Percentiles rank a stretch among this genome's conserved stretches.
Conservation (phyloP, 2,113 vertebrate genomes). For the Erythrolamprus reginae region DNA sequence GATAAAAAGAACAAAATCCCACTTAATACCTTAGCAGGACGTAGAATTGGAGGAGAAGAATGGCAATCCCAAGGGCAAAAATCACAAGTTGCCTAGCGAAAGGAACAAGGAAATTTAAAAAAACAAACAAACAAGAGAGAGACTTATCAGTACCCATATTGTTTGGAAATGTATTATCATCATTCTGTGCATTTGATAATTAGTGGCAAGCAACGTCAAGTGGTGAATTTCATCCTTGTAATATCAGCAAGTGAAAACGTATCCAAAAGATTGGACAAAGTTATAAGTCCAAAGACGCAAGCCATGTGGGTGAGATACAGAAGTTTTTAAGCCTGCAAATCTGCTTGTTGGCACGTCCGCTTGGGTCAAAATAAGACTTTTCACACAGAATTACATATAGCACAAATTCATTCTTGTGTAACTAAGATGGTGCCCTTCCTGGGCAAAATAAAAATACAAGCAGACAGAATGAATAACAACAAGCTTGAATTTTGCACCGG, state of each 20-base stretch:
- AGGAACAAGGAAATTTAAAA: background rate
- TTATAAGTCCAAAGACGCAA: background rate
- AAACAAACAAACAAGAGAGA: background rate
- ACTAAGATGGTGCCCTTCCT: background rate
- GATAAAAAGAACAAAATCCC: background rate
- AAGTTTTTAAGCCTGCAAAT: background rate
- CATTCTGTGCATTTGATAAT: background rate
- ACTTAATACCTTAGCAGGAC: conserved; percentile 46
- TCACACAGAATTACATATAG: background rate
- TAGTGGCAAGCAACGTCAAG: background rate
- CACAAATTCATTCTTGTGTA: too few relatives aligned
- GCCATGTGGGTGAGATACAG: too few relatives aligned
- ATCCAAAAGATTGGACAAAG: background rate
- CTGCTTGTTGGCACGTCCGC: background rate
- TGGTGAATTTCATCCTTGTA: background rate
- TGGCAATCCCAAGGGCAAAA: conserved; percentile 1
- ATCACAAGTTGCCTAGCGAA: conserved; percentile 31
- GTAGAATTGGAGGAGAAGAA: conserved; percentile 40
- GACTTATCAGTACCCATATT: background rate
- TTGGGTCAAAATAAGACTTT: background rate
- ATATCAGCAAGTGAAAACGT: background rate
- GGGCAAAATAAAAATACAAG: background rate
- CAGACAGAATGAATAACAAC: background rate
- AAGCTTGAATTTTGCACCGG: background rate
- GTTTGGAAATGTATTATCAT: background rate